Evolutionary conservation across 2,888 invertebrate genomes (phyloP).

Genomic region (Agriotes lineatus): DNA sequence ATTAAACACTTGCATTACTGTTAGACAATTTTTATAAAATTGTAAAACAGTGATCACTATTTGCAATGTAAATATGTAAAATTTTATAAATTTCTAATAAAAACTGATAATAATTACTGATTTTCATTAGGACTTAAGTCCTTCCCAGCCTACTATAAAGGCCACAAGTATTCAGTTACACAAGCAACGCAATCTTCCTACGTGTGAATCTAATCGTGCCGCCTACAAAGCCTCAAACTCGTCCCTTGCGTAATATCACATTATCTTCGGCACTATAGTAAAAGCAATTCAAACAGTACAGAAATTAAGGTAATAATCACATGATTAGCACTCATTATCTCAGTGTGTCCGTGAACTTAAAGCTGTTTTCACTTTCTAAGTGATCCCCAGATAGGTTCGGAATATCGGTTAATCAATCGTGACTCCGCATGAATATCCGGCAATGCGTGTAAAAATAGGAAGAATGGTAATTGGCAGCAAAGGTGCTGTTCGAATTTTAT

Average conservation of each 20-base stretch:
- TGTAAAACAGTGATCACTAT: constrained; percentile 2
- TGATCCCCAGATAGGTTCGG: too few relatives aligned
- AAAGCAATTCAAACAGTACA: not conserved
- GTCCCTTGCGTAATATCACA: not conserved
- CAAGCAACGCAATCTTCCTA: constrained; percentile 1
- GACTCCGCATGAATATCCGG: not conserved
- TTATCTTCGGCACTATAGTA: not conserved
- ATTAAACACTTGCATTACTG: constrained; percentile 11
- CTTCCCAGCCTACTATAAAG: not conserved
- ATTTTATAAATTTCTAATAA: constrained; percentile 26
- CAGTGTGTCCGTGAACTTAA: constrained; percentile 15
- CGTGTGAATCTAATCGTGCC: not conserved
- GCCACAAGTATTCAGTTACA: not conserved
- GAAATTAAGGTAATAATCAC: not conserved
- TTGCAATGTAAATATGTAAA: constrained; percentile 22
- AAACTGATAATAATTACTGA: not conserved
- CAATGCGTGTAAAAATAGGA: not conserved
- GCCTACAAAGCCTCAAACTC: not conserved
- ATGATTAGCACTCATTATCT: constrained; percentile 5
- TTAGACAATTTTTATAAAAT: constrained; percentile 19
- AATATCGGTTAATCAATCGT: not conserved
- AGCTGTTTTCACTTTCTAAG: constrained; percentile 17
- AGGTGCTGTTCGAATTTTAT: not conserved
- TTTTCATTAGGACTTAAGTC: not conserved
- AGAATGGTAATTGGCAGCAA: not conserved